These are phyloP conservation scores for Muscidifurax raptorellus DNA, from an alignment of 1,140 invertebrate genomes.

Conservation along the genomic window DNA sequence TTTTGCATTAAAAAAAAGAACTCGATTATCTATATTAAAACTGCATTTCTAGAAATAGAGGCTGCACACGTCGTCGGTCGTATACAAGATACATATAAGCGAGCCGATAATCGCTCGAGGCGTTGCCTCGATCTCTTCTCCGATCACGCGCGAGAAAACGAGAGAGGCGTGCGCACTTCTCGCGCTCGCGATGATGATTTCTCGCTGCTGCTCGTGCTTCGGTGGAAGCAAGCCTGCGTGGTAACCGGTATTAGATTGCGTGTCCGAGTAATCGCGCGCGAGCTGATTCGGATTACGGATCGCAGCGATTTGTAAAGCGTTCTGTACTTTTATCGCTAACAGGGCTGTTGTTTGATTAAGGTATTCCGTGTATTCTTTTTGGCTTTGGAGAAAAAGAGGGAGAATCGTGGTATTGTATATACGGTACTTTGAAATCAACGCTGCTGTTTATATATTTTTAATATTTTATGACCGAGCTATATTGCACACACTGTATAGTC, in stretches of 20 bases:
- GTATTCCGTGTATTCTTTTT: too few relatives aligned
- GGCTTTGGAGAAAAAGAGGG: too few relatives aligned
- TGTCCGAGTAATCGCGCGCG: too few relatives aligned
- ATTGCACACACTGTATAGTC: too few relatives aligned
- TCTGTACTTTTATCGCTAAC: background rate
- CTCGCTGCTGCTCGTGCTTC: background rate
- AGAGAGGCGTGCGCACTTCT: background rate
- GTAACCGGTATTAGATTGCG: constrained; percentile 23
- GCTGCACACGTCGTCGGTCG: too few relatives aligned
- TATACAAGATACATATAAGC: too few relatives aligned
- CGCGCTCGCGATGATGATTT: background rate
- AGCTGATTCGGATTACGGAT: background rate
- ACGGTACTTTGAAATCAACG: too few relatives aligned
- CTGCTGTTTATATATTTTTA: too few relatives aligned
- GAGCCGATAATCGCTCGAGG: background rate
- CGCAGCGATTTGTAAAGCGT: background rate
- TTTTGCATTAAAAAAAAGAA: too few relatives aligned
- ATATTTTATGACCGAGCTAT: too few relatives aligned
- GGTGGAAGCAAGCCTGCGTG: background rate
- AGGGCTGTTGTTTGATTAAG: background rate
- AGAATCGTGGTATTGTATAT: too few relatives aligned
- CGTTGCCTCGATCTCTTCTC: background rate
- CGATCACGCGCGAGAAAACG: background rate
- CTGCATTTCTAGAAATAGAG: background rate
- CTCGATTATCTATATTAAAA: too few relatives aligned